These are phyloP conservation scores for Macrosteles quadrilineatus DNA, from an alignment of 1,140 invertebrate species.

Conservation along the genomic window DNA sequence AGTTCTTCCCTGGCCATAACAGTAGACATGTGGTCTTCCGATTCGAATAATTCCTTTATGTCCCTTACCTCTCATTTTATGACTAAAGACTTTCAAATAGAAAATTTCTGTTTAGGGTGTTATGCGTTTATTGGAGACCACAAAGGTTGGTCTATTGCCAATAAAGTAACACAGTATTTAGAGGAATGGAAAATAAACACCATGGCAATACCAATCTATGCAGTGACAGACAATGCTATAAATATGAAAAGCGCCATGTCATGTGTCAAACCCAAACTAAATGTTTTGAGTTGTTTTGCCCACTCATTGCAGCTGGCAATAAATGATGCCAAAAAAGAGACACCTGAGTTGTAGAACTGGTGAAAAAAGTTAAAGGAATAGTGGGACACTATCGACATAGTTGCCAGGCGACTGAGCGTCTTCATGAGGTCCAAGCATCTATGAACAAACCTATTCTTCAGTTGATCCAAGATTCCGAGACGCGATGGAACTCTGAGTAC, in stretches of 20 bases:
- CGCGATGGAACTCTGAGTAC: neutral
- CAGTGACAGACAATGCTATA: neutral
- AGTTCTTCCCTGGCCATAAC: neutral
- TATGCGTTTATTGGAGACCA: too few relatives aligned
- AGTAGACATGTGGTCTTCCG: neutral
- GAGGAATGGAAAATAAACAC: neutral
- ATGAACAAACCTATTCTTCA: neutral
- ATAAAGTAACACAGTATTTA: neutral
- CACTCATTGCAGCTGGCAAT: neutral
- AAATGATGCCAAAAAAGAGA: neutral
- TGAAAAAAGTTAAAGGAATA: neutral
- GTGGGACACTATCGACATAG: neutral
- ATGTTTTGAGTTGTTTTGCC: neutral
- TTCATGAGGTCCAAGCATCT: neutral
- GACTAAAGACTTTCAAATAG: too few relatives aligned
- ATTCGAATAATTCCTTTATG: neutral
- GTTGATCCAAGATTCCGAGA: neutral
- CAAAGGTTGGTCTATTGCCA: neutral
- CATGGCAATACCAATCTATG: neutral
- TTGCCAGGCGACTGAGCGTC: neutral
- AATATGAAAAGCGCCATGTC: neutral
- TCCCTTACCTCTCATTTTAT: neutral
- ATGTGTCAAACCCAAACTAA: neutral
- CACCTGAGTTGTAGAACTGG: neutral
- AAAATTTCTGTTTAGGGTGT: too few relatives aligned